Base-by-base conservation (phyloP, 30 jellyfish, hydroid and myxozoan species). In the Aurelia aurita complex sp. Pacific region DNA sequence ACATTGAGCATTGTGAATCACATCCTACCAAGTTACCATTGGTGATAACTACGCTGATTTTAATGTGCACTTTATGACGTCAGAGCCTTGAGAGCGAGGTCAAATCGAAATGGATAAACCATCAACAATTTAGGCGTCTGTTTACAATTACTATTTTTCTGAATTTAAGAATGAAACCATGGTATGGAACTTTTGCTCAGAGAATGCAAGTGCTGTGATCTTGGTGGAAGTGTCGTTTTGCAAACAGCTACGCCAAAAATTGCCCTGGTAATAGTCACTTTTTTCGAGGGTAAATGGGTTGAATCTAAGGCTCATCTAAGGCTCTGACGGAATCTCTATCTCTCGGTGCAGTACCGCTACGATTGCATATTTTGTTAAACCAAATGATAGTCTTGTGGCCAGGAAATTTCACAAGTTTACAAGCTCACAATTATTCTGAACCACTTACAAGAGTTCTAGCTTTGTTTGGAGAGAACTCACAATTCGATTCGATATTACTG, bases 1-100 rank as follows among this genome's bases (percentile, higher is more conserved):
- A 75, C 85, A 75, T 52, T 57, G 85, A 75, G 85, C 85, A 75
- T 42, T 17, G 51, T 29, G 17, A 42, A 52, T 73, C 83, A 75
- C 74, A 75, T 35, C 23, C 85, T 55, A 75, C 74, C 85, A 54
- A 15, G 85, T 46, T 46, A 46, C 57, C 57, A 46, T 46, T 46
- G 70, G 74, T 38, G 74, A 53, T 14, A 75, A 54, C 70, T 73
- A 75, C 85, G 68, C 29, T 29, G 69, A 36, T 70, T 66, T 66
- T 46, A 66, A 38, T 66, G 76, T 73, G 79, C 61, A 42, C 16
- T 33, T 75, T 19, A 42, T 70, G 80, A 10, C 50, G 80, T 34
- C 64, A 70, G 64, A 23, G 64, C 80, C 64, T 70, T 23, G 67
- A 60, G 23, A 46, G 57, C 35, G 3, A 13, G 32, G 2, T 29